Conservation (phyloP, 35 echinoderm and acorn worm genomes). For the Heliocidaris erythrogramma region DNA sequence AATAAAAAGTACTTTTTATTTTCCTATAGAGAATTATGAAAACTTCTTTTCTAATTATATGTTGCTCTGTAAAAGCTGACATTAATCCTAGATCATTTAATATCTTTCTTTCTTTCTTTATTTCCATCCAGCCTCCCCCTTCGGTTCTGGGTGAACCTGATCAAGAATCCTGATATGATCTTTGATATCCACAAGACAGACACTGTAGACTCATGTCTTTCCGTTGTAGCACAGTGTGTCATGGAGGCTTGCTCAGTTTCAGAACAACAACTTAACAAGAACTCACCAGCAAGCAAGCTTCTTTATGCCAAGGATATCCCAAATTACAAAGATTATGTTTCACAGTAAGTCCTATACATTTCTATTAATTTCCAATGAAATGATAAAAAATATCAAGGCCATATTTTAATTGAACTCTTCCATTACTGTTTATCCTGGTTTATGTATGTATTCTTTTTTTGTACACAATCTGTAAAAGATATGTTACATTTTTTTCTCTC, state of each 20-base stretch:
- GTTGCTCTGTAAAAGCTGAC: background rate
- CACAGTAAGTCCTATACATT: conserved; percentile 49
- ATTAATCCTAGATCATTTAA: background rate
- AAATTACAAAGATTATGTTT: conserved; percentile 83
- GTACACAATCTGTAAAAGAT: too few relatives aligned
- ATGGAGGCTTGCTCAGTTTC: conserved; percentile 96
- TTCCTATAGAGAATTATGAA: background rate
- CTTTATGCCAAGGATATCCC: conserved; percentile 99
- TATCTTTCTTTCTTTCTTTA: conserved; percentile 8
- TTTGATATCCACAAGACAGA: conserved; percentile 97
- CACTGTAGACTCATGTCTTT: conserved; percentile 95
- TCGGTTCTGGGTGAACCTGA: conserved; percentile 97
- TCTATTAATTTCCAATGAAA: background rate
- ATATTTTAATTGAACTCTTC: too few relatives aligned
- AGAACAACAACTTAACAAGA: conserved; percentile 80
- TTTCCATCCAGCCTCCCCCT: conserved; percentile 83
- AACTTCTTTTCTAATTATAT: background rate
- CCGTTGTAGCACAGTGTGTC: conserved; percentile 87
- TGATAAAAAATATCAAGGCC: too few relatives aligned
- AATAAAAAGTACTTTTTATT: background rate
- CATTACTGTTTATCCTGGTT: too few relatives aligned
- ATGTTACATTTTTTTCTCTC: too few relatives aligned
- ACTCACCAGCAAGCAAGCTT: conserved; percentile 96
- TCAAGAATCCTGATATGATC: conserved; percentile 96
- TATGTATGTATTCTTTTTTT: too few relatives aligned